Percentiles rank a stretch among this genome's conserved stretches.
phyloP scores from a whole-genome alignment of 1,140 invertebrate species.

The Nephila pilipes region DNA sequence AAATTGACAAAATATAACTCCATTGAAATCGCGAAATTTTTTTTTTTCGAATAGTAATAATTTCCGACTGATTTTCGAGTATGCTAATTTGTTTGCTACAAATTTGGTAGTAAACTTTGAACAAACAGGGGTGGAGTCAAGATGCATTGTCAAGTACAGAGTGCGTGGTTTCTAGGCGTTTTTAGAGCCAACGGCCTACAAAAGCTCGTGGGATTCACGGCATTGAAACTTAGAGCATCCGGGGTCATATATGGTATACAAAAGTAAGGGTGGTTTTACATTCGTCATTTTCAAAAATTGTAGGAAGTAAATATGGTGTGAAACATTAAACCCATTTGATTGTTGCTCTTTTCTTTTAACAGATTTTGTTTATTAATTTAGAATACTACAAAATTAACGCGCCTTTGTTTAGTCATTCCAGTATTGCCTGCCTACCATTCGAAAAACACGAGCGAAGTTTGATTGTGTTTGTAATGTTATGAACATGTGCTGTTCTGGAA shows the following conservation, averaged over 20 bases:
- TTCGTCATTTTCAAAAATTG: background rate
- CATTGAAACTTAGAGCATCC: slow-evolving; percentile 16
- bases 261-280: background rate
- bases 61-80: too few species aligned
- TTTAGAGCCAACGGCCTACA: background rate
- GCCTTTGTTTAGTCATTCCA: too few species aligned
- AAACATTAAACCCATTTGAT: background rate
- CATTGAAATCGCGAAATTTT: too few species aligned
- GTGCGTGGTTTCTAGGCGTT: slow-evolving; percentile 3
- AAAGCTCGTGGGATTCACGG: background rate
- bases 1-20: too few species aligned
- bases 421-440: too few species aligned
- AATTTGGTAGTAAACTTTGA: slow-evolving; percentile 1
- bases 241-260: background rate
- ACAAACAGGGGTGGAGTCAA: background rate
- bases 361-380: too few species aligned
- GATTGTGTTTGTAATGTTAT: too few species aligned
- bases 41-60: too few species aligned
- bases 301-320: background rate
- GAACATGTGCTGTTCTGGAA: too few species aligned
- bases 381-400: too few species aligned
- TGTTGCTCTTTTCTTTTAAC: too few species aligned
- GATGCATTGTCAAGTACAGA: background rate
- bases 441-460: too few species aligned
- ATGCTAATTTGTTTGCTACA: background rate